phyloP scores from a whole-genome alignment of 2,888 invertebrate genomes.

The Coremacera marginata region DNA sequence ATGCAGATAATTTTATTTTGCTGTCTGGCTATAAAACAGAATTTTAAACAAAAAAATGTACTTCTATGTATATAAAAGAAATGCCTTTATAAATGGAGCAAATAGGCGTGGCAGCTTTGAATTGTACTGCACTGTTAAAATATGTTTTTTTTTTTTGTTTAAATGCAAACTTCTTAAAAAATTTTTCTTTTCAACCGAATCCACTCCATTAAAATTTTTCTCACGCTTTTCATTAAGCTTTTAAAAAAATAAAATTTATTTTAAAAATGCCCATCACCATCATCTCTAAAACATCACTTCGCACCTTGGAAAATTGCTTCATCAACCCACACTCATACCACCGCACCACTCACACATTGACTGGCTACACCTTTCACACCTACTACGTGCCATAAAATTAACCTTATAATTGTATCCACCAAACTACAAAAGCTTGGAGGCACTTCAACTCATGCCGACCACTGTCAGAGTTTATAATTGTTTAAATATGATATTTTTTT shows the following conservation, averaged over 20 bases:
- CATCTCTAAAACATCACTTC: conserved; percentile 3
- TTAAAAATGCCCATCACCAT: background rate
- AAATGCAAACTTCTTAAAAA: background rate
- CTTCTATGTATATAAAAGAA: no score
- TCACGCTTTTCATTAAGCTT: conserved; percentile 27
- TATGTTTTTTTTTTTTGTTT: background rate
- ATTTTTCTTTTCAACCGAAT: background rate
- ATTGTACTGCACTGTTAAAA: background rate
- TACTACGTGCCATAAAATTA: background rate
- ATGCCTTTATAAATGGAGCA: no score
- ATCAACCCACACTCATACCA: background rate
- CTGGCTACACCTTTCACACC: conserved; percentile 24
- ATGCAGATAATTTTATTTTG: background rate
- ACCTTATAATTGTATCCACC: background rate
- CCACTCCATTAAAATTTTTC: background rate
- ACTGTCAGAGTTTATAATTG: background rate
- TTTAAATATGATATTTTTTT: background rate
- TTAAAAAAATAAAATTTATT: background rate
- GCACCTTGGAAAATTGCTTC: conserved; percentile 7
- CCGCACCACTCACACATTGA: background rate
- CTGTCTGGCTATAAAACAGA: no score
- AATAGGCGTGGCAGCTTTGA: no score
- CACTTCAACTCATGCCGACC: background rate
- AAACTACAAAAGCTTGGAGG: background rate
- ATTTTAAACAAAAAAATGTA: no score